Conservation (phyloP, 2,888 invertebrate species). For the Cactoblastis cactorum region DNA sequence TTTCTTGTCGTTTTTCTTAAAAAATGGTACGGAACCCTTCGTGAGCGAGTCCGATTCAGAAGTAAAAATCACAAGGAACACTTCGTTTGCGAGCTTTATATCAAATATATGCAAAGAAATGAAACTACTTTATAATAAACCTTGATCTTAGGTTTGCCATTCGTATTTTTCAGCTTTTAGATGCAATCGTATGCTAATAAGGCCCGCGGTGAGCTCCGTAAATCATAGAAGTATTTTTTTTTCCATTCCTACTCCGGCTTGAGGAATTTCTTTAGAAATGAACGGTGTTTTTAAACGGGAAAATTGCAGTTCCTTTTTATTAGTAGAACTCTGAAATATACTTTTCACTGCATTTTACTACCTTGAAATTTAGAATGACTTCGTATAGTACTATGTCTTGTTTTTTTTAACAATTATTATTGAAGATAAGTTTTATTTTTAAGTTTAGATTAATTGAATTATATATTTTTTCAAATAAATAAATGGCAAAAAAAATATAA, state of each 20-base stretch:
- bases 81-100: not conserved
- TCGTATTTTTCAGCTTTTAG: slow-evolving; percentile 54
- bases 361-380: not conserved
- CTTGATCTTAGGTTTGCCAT: slow-evolving; percentile 22
- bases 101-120: not conserved
- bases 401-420: too few species aligned
- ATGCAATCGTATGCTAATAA: slow-evolving; percentile 62
- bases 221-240: slow-evolving; percentile 34
- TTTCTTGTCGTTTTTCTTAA: too few species aligned
- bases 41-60: too few species aligned
- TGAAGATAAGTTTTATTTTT: too few species aligned
- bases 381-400: not conserved
- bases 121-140: not conserved
- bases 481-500: too few species aligned
- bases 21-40: too few species aligned
- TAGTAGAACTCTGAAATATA: not conserved
- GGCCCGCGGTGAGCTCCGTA: slow-evolving; percentile 38
- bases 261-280: slow-evolving; percentile 5
- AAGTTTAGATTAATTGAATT: too few species aligned
- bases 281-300: slow-evolving; percentile 4
- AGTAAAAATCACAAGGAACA: too few species aligned
- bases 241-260: slow-evolving; percentile 16
- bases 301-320: slow-evolving; percentile 9
- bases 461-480: too few species aligned
- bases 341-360: not conserved